Evolutionary conservation across 2,797 vertebrate genomes (phyloP), one percentile per base, ranked within the genome.

Genomic region (Carapus acus): DNA sequence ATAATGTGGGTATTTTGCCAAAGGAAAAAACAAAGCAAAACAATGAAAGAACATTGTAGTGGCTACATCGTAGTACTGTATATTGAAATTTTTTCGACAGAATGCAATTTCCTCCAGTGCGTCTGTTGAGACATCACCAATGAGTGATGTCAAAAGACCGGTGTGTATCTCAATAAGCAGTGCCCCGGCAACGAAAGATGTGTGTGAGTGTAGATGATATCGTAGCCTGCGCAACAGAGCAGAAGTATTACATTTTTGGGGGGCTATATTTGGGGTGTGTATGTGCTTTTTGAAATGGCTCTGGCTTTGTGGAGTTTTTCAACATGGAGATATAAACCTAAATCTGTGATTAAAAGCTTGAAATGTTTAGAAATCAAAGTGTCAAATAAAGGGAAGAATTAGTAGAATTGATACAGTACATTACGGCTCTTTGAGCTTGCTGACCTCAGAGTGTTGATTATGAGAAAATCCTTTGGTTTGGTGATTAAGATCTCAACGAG

Each of bases 91-190:
- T 62, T 70, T 74, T 77, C 60, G 76, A 62, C 58, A 71, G 55
- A 75, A 71, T 69, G 76, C 58, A 53, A 76, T 77, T 76, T 77
- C 62, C 73, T 75, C 49, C 65, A 74, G 72, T 70, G 54, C 73
- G 63, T 72, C 72, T 66, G 17, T 71, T 69, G 39, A 53, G 61
- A 58, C 56, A 53, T 41, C 56, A 62, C 56, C 72, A 76, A 74
- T 73, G 65, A 72, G 60, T 54, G 50, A 74, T 68, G 59, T 72
- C 65, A 71, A 51, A 69, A 62, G 74, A 69, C 20, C 37, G 16
- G 44, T 41, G 51, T 36, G 49, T 43, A 52, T 60, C 58, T 50
- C 50, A 71, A 54, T 38, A 29, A 58, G 50, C 64, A 68, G 74
- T 69, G 66, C 53, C 15, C 39, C 63, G 20, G 40, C 3, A 24